phyloP scores from a whole-genome alignment of 2,888 invertebrate genomes.

The Lasioglossum villosulum region DNA sequence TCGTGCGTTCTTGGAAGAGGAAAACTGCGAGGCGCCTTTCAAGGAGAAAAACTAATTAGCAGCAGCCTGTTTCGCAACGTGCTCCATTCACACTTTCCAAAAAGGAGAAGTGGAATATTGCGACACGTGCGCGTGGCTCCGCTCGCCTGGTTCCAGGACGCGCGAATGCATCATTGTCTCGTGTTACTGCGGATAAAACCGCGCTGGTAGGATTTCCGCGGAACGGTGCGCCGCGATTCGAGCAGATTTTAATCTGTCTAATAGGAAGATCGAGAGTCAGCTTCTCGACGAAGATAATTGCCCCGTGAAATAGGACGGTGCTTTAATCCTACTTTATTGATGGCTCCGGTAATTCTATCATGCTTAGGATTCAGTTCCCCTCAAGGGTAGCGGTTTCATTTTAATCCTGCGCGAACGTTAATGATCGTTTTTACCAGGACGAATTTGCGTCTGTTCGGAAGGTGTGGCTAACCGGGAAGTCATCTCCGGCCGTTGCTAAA shows the following conservation, averaged over 20 bases:
- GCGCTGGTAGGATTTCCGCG: not conserved
- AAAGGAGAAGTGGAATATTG: conserved; percentile 8
- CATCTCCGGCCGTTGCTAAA: not conserved
- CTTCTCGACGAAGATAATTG: not conserved
- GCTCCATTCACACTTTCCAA: not conserved
- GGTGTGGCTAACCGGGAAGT: not conserved
- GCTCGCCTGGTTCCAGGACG: conserved; percentile 6
- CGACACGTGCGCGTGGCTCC: not conserved
- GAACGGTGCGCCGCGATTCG: not conserved
- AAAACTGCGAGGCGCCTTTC: not conserved
- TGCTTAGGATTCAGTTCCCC: not conserved
- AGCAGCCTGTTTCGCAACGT: not conserved
- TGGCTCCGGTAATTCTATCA: not conserved
- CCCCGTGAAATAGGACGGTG: not conserved
- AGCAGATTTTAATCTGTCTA: not conserved
- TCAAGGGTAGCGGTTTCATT: not conserved
- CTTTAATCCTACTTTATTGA: not conserved
- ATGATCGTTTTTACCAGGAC: not conserved
- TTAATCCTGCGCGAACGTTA: not conserved
- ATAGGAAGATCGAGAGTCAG: not conserved
- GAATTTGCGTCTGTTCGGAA: not conserved
- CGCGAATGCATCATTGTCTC: not conserved
- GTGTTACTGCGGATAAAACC: not conserved
- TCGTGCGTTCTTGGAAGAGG: not conserved
- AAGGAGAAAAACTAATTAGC: not conserved